Evolutionary conservation across 2,888 invertebrate species (phyloP), one percentile per base, ranked within the genome.

Genomic region (Monochamus alternatus): DNA sequence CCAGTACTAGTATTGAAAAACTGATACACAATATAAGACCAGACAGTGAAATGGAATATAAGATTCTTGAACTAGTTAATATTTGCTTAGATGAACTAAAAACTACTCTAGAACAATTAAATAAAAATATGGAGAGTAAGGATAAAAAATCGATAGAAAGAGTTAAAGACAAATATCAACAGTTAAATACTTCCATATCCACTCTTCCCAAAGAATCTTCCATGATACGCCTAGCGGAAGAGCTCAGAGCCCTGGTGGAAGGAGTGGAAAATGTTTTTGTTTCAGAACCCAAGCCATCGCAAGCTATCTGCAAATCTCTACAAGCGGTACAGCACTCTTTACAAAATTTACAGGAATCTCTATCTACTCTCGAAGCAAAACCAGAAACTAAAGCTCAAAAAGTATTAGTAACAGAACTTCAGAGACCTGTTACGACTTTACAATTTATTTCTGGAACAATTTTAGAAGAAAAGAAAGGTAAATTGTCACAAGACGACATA

Each of bases 401-500:
- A 81, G 82, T 86, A 32, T 78, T 87, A 8, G 73, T 83, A 8
- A 80, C 79, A 12, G 87, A 88, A 80, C 59, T 89, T 58, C 87
- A 86, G 43, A 81, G 87, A 75, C 88, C 89, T 14, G 74, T 88
- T 4, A 87, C 87, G 4, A 85, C 88, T 0, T 75, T 89, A 7
- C 87, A 88, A 74, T 88, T 88, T 77, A 85, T 88, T 9, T 82
- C 85, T 14, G 84, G 85, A 3, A 88, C 83, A 67, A 83, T 87
- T 64, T 80, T 88, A 52, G 86, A 87, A 74, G 86, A 85, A 14
- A 87, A 87, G 72, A 85, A 83, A 80, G 84, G 83, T 5, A 85
- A 85, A 77, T 77, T 88, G 32, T 84, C 86, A 3, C 64, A 78
- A 14, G 86, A 87, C 43, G 88, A 89, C 74, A 68, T 87, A 14